Conservation (phyloP, 2,113 vertebrate species). For the Eulemur rufifrons region DNA sequence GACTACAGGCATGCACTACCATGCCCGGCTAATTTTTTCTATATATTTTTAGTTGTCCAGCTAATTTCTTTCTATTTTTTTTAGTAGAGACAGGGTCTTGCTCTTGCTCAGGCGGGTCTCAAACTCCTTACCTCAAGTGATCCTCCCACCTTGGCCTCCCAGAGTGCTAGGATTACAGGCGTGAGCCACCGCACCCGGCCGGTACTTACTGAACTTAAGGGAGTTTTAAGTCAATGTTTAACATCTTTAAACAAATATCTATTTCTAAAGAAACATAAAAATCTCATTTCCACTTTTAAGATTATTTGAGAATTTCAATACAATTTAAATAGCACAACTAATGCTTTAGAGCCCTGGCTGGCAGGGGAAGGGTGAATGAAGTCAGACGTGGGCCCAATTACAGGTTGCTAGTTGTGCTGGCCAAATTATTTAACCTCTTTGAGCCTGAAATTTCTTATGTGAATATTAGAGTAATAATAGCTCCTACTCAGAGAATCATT, state of each 20-base stretch:
- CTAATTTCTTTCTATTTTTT: no score
- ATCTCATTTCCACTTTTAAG: not conserved
- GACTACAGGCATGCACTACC: no score
- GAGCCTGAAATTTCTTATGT: constrained; percentile 18
- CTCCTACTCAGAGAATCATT: not conserved
- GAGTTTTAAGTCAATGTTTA: not conserved
- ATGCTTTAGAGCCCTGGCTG: not conserved
- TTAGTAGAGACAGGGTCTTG: no score
- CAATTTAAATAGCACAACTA: not conserved
- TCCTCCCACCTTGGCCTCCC: no score
- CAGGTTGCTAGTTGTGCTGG: not conserved
- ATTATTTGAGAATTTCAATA: constrained; percentile 26
- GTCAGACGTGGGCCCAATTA: not conserved
- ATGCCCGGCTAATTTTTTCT: no score
- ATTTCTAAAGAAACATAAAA: constrained; percentile 4
- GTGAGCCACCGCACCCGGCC: no score
- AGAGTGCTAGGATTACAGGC: no score
- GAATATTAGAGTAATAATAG: not conserved
- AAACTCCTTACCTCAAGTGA: no score
- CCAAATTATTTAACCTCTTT: not conserved
- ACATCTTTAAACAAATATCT: constrained; percentile 20
- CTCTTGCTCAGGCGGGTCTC: no score
- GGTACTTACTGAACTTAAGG: not conserved
- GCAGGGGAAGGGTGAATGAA: not conserved
- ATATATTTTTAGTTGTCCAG: no score